These are phyloP conservation scores for Coregonus clupeaformis DNA, from an alignment of 2,113 vertebrate species.

Conservation along the genomic window DNA sequence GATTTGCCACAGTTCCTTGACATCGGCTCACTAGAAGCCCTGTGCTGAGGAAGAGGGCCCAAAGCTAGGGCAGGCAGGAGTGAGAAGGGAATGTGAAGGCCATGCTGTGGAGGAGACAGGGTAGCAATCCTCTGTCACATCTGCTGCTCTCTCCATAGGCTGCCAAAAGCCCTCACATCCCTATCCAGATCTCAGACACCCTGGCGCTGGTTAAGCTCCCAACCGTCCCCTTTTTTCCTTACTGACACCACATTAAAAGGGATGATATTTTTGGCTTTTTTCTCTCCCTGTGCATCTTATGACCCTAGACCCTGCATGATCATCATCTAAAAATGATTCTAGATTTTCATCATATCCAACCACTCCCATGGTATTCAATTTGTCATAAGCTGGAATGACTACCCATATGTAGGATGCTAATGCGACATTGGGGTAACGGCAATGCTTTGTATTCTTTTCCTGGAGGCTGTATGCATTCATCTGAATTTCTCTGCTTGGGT, in stretches of 20 bases:
- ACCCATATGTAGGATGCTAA: constrained; percentile 26
- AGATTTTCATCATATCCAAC: constrained; percentile 48
- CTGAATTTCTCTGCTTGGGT: constrained; percentile 35
- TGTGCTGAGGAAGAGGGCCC: constrained; percentile 3
- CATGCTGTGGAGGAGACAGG: background rate
- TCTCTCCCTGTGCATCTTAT: background rate
- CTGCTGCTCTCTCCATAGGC: constrained; percentile 20
- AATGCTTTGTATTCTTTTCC: constrained; percentile 45
- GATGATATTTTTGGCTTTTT: constrained; percentile 9
- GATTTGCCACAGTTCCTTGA: constrained; percentile 13
- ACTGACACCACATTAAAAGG: constrained; percentile 35
- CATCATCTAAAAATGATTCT: constrained; percentile 14
- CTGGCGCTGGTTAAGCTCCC: constrained; percentile 33
- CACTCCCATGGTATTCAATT: constrained; percentile 51
- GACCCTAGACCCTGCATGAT: constrained; percentile 27
- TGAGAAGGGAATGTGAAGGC: background rate
- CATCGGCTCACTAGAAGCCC: constrained; percentile 19
- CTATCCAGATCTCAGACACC: constrained; percentile 31
- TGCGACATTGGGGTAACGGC: constrained; percentile 32
- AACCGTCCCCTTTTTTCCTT: constrained; percentile 30
- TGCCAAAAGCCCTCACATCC: constrained; percentile 26
- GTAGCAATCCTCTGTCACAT: constrained; percentile 12
- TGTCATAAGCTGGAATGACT: constrained; percentile 31
- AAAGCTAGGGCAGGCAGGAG: background rate
- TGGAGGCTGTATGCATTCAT: constrained; percentile 48